phyloP scores from a whole-genome alignment of 2,888 invertebrate genomes.

The Erynnis tages region DNA sequence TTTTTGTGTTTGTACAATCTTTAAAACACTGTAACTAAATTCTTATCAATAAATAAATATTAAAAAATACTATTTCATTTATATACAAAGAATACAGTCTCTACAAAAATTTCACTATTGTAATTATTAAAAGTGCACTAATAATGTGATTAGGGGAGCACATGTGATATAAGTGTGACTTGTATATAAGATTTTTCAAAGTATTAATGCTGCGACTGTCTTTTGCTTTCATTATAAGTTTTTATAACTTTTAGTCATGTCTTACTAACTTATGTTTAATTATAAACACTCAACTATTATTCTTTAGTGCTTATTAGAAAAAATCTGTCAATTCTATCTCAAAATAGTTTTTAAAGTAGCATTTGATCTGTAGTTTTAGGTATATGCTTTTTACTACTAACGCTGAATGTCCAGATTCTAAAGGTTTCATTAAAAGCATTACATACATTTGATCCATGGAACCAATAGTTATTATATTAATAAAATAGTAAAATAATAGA shows the following conservation, averaged over 20 bases:
- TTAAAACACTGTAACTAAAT: too few relatives aligned
- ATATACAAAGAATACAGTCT: not conserved
- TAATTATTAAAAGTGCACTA: constrained; percentile 34
- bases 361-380: constrained; percentile 22
- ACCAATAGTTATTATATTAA: too few relatives aligned
- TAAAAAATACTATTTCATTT: too few relatives aligned
- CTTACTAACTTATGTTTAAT: not conserved
- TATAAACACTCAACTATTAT: not conserved
- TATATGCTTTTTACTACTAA: constrained; percentile 12
- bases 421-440: constrained; percentile 4
- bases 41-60: too few relatives aligned
- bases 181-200: constrained; percentile 23
- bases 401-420: not conserved
- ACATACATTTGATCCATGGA: too few relatives aligned
- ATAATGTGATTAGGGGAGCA: constrained; percentile 33
- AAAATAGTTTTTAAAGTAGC: constrained; percentile 13
- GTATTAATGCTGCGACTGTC: not conserved
- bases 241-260: not conserved
- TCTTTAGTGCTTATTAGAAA: constrained; percentile 7
- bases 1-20: too few relatives aligned
- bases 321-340: constrained; percentile 36
- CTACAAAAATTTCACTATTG: not conserved
- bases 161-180: constrained; percentile 42
- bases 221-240: not conserved
- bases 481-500: too few relatives aligned